Percentiles rank a stretch among this genome's conserved stretches.
phyloP scores from a whole-genome alignment of 2,113 vertebrate species.

The Narcine bancroftii region DNA sequence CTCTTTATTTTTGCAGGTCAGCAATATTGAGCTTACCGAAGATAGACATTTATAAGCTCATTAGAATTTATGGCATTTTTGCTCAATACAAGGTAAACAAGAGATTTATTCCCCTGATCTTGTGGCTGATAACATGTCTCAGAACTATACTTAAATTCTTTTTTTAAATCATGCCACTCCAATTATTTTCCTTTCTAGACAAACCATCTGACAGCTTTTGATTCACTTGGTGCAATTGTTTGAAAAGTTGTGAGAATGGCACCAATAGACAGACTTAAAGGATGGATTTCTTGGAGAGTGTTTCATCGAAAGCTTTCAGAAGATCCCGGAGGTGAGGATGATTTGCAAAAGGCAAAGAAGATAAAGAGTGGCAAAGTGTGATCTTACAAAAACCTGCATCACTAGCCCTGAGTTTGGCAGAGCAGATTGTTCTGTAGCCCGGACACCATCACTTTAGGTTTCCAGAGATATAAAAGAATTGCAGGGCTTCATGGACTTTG shows the following conservation, averaged over 20 bases:
- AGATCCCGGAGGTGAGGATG: neutral
- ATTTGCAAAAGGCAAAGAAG: neutral
- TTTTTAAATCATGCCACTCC: neutral
- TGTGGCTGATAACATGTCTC: neutral
- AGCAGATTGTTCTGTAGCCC: neutral
- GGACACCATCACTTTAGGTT: too few relatives aligned
- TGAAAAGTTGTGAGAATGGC: neutral
- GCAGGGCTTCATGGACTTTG: too few relatives aligned
- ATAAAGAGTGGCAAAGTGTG: neutral
- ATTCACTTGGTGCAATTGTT: neutral
- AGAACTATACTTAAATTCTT: neutral
- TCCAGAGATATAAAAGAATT: too few relatives aligned
- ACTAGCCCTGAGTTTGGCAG: neutral
- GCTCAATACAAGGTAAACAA: neutral
- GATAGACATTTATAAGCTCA: neutral
- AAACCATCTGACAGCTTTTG: neutral
- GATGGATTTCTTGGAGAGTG: neutral
- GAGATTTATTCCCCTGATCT: neutral
- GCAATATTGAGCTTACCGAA: neutral
- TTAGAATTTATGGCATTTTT: neutral
- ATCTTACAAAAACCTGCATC: neutral
- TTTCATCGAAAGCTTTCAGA: neutral
- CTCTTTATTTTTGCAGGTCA: neutral
- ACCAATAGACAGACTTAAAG: neutral
- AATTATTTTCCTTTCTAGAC: neutral